phyloP scores from a whole-genome alignment of 1,140 invertebrate species.

The Lepeophtheirus salmonis region DNA sequence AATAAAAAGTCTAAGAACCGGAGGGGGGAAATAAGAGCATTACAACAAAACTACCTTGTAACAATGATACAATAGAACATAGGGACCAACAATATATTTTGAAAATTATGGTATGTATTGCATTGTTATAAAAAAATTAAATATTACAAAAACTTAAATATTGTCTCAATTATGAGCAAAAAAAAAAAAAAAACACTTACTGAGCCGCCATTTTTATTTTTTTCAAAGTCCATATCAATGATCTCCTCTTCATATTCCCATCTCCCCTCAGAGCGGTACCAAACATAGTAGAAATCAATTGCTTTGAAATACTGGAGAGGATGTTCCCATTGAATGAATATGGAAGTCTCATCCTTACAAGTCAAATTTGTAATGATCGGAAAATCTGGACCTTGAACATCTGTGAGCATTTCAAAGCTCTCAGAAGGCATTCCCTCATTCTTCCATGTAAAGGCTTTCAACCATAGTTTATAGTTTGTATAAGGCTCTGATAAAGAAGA shows the following conservation, averaged over 20 bases:
- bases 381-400: constrained; percentile 5
- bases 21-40: too few species aligned
- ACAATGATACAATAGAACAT: too few species aligned
- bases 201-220: too few species aligned
- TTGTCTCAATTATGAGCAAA: too few species aligned
- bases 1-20: too few species aligned
- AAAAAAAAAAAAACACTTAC: too few species aligned
- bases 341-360: not conserved
- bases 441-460: constrained; percentile 52
- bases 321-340: constrained; percentile 16
- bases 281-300: constrained; percentile 14
- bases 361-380: constrained; percentile 18
- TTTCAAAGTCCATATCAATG: too few species aligned
- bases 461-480: constrained; percentile 64
- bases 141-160: too few species aligned
- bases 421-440: constrained; percentile 48
- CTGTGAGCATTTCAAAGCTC: constrained; percentile 13
- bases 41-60: too few species aligned
- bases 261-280: not conserved
- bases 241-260: constrained; percentile 9
- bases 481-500: constrained; percentile 43
- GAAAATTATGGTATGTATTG: too few species aligned
- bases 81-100: too few species aligned
- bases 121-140: too few species aligned
- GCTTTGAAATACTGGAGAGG: constrained; percentile 1